Conservation (phyloP, 2,797 vertebrate genomes). For the Notolabrus celidotus region DNA sequence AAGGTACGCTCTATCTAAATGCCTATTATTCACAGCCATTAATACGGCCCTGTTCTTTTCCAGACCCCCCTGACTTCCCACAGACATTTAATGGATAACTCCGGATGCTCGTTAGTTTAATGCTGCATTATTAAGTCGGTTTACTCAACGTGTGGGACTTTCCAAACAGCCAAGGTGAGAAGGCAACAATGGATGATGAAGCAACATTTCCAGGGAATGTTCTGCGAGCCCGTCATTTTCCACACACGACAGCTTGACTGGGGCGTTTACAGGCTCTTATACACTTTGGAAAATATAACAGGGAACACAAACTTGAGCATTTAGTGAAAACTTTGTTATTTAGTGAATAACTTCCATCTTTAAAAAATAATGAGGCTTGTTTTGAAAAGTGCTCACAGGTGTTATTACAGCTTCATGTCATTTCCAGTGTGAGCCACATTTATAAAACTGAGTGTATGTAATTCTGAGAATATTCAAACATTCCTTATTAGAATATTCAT, state of each 20-base stretch:
- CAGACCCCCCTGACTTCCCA: constrained; percentile 8
- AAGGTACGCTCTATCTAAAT: neutral
- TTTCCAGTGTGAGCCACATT: neutral
- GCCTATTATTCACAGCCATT: neutral
- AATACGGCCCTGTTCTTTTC: neutral
- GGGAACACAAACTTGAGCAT: constrained; percentile 8
- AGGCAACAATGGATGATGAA: constrained; percentile 31
- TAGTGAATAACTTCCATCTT: constrained; percentile 18
- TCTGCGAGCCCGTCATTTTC: constrained; percentile 22
- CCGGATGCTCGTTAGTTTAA: constrained; percentile 19
- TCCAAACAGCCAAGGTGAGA: constrained; percentile 7
- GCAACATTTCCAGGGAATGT: constrained; percentile 47
- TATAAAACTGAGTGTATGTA: neutral
- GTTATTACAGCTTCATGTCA: constrained; percentile 1
- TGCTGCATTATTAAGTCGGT: constrained; percentile 25
- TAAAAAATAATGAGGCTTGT: constrained; percentile 23
- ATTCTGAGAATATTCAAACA: neutral
- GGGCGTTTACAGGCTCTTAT: constrained; percentile 7
- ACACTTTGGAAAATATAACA: constrained; percentile 17
- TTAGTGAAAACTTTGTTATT: constrained; percentile 11
- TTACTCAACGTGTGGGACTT: constrained; percentile 35
- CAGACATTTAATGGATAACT: constrained; percentile 20
- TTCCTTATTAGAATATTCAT: neutral
- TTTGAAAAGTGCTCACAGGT: constrained; percentile 28
- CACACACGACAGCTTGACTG: constrained; percentile 18